Percentiles rank a stretch among this genome's conserved stretches.
These are phyloP conservation scores for Hirudo medicinalis DNA, from an alignment of 1,140 invertebrate species.

Conservation along the genomic window DNA sequence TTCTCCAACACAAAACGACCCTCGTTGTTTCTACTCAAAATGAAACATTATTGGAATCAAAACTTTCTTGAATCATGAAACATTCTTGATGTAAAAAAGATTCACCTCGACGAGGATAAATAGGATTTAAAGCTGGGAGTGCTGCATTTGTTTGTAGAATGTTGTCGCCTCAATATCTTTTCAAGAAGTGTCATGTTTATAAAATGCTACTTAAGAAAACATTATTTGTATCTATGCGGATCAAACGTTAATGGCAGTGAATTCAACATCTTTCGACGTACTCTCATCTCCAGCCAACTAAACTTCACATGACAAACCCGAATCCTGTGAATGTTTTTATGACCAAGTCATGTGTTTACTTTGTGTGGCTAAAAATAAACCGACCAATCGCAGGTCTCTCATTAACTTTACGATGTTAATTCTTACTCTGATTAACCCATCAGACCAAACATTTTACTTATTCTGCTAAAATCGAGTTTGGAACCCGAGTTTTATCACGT, in stretches of 20 bases:
- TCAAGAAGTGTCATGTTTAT: too few relatives aligned
- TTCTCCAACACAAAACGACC: conserved; percentile 27
- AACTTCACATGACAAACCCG: conserved; percentile 5
- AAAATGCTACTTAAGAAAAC: too few relatives aligned
- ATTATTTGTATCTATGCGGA: not conserved
- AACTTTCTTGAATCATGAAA: not conserved
- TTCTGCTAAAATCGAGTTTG: too few relatives aligned
- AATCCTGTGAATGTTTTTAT: not conserved
- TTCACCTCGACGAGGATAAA: not conserved
- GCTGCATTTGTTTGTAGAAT: conserved; percentile 3
- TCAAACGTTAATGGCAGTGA: not conserved
- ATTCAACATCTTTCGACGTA: not conserved
- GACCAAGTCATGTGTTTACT: conserved; percentile 7
- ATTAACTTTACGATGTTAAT: too few relatives aligned
- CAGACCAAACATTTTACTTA: too few relatives aligned
- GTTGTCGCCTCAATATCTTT: too few relatives aligned
- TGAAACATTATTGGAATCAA: not conserved
- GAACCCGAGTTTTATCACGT: too few relatives aligned
- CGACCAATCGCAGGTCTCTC: too few relatives aligned
- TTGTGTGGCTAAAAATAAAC: not conserved
- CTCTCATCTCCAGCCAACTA: not conserved
- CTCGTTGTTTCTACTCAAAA: not conserved
- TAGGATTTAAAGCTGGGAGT: not conserved
- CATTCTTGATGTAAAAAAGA: too few relatives aligned
- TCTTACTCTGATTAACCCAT: too few relatives aligned